Evolutionary conservation across 1,140 invertebrate species (phyloP).

Genomic region (Lasaia peninsularis): DNA sequence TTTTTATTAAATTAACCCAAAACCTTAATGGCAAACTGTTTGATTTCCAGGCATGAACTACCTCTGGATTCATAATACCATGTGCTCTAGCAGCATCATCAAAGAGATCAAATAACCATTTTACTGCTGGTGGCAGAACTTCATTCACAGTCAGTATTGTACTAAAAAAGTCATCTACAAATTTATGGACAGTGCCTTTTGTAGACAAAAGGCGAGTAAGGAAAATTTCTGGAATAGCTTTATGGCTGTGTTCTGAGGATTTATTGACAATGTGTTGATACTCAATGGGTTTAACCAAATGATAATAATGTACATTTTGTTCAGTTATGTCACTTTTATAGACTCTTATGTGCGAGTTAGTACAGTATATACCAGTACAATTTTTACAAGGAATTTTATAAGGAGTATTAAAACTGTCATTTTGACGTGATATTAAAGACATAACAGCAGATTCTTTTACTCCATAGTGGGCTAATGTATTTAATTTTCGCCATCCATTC

Average conservation of each 20-base stretch:
- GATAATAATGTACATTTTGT: constrained; percentile 85
- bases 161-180: constrained; percentile 95
- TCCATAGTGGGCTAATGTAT: constrained; percentile 95
- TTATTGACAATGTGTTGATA: constrained; percentile 82
- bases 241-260: constrained; percentile 87
- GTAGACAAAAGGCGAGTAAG: constrained; percentile 94
- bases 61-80: constrained; percentile 89
- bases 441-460: constrained; percentile 96
- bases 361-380: constrained; percentile 86
- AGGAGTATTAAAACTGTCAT: constrained; percentile 87
- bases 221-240: constrained; percentile 97
- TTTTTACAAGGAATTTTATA: constrained; percentile 91
- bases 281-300: constrained; percentile 90
- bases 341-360: constrained; percentile 86
- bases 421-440: constrained; percentile 93
- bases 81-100: constrained; percentile 93
- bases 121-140: constrained; percentile 92
- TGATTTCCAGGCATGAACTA: constrained; percentile 97
- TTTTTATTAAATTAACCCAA: constrained; percentile 98
- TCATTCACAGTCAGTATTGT: constrained; percentile 94
- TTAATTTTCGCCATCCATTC: constrained; percentile 94
- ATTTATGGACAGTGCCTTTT: constrained; percentile 97
- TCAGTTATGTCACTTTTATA: constrained; percentile 88
- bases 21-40: constrained; percentile 95
- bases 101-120: constrained; percentile 96